Base-by-base conservation (phyloP, 1,140 invertebrate species). In the Drosophila willistoni region DNA sequence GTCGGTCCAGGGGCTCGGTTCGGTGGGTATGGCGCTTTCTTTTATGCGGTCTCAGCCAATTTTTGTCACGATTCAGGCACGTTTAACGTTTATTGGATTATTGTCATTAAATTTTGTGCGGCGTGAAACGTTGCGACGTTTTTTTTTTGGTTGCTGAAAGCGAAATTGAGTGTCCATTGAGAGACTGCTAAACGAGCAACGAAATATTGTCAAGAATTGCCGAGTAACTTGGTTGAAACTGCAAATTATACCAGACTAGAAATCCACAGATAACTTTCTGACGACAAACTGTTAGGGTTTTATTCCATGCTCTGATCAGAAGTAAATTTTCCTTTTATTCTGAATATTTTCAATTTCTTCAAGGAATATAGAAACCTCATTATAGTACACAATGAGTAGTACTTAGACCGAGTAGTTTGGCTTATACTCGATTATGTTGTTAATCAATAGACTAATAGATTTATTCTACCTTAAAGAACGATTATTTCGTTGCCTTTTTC, bases 21-120 rank as follows among this genome's bases (percentile, higher is more conserved):
- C 5, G 44, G 29, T 29, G 29, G 14, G 14, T 17, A 47, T 54
- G 76, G 84, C 80, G 83, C 83, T 87, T 89, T 87, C 84, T 87
- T 89, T 87, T 78, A 79, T 87, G 77, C 77, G 29, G 54, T 66
- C 54, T 64, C 64, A 66, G 63, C 65, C 60, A 71, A 79, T 83
- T 89, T 89, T 89, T 89, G 84, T 89, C 84, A 89, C 84, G 84
- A 89, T 79, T 61, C 68, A 62, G 64, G 73, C 81, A 66, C 77
- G 73, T 75, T 87, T 73, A 89, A 81, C 77, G 77, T 84, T 89
- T 89, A 89, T 89, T 89, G 84, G 84, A 89, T 89, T 89, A 89
- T 89, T 89, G 84, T 80, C 84, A 84, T 89, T 89, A 89, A 89
- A 77, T 73, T 73, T 68, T 62, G 66, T 56, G 34, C 71, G 54